phyloP scores from a whole-genome alignment of 92 coral and sea anemone species.

The Porites cylindrica region DNA sequence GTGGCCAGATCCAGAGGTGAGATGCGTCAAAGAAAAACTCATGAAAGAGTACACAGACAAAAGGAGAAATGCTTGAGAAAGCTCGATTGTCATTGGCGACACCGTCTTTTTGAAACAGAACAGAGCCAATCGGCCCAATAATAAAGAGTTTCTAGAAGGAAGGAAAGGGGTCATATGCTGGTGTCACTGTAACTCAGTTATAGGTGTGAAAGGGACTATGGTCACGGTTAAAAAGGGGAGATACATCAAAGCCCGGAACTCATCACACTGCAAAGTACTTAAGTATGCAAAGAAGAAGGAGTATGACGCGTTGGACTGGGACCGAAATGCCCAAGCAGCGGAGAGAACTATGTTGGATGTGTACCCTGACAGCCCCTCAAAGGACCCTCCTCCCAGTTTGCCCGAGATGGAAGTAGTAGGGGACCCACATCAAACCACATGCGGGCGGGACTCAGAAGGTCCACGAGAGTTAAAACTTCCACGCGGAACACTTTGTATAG shows the following conservation, averaged over 20 bases:
- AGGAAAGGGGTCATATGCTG: too few relatives aligned
- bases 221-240: constrained; percentile 15
- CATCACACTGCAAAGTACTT: constrained; percentile 27
- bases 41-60: constrained; percentile 18
- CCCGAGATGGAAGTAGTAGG: background rate
- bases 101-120: constrained; percentile 17
- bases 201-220: constrained; percentile 36
- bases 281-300: constrained; percentile 17
- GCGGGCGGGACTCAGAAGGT: background rate
- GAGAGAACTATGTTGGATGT: background rate
- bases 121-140: too few relatives aligned
- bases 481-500: constrained; percentile 11
- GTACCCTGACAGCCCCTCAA: background rate
- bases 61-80: background rate
- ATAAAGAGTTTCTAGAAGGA: too few relatives aligned
- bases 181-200: too few relatives aligned
- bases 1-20: background rate
- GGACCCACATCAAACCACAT: background rate
- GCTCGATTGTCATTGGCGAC: constrained; percentile 24
- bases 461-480: background rate
- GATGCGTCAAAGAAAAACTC: background rate
- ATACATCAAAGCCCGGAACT: constrained; percentile 21
- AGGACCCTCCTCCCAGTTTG: background rate
- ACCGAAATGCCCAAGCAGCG: background rate
- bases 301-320: constrained; percentile 6